Percentiles rank a stretch among this genome's conserved stretches.
Conservation (phyloP, 2,888 invertebrate genomes). For the Abrostola tripartita region DNA sequence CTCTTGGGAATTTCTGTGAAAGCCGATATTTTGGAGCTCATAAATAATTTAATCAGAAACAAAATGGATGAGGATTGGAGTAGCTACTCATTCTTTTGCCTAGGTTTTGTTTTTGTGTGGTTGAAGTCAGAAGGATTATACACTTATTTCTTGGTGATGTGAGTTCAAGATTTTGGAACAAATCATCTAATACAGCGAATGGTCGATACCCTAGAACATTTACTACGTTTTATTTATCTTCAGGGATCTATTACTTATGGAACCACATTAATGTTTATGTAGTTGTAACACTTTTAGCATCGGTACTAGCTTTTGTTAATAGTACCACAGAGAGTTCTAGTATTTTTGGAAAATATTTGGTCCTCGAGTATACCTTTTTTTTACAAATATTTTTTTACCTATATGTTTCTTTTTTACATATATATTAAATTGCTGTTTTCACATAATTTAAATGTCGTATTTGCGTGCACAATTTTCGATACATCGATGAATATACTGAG, state of each 20-base stretch:
- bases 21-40: constrained; percentile 57
- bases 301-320: constrained; percentile 16
- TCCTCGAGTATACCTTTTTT: not conserved
- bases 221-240: constrained; percentile 38
- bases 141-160: too few species aligned
- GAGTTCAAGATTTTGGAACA: not conserved
- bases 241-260: constrained; percentile 37
- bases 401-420: not conserved
- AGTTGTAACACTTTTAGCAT: constrained; percentile 2
- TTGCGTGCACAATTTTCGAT: too few species aligned
- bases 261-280: constrained; percentile 22
- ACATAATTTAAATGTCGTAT: too few species aligned
- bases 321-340: constrained; percentile 21
- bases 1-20: constrained; percentile 41
- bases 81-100: constrained; percentile 18
- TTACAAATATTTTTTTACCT: too few species aligned
- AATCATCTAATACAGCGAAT: constrained; percentile 21
- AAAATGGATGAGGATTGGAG: constrained; percentile 44
- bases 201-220: constrained; percentile 13
- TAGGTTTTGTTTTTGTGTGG: constrained; percentile 17
- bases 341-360: constrained; percentile 13
- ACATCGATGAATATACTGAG: too few species aligned
- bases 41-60: constrained; percentile 58
- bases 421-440: too few species aligned
- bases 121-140: too few species aligned